Conservation (phyloP, 37 sponge, comb jelly and placozoan genomes). For the Agelas oroides region DNA sequence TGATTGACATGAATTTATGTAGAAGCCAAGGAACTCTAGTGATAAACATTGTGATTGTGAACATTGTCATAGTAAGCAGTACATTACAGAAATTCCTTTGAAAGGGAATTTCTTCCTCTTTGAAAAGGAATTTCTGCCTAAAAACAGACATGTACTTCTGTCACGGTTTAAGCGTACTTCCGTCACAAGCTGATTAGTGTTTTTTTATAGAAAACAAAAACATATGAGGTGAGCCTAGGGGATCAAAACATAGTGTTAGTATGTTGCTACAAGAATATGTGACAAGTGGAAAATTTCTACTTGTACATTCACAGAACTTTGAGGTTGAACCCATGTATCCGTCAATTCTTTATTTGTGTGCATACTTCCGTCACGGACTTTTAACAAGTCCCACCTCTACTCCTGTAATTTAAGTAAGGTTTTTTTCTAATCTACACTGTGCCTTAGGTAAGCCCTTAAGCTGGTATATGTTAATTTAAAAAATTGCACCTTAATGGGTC, state of each 20-base stretch:
- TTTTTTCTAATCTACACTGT: not conserved
- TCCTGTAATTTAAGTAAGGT: slow-evolving; percentile 1
- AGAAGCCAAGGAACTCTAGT: too few relatives aligned
- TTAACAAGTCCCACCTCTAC: not conserved
- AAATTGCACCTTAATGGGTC: not conserved
- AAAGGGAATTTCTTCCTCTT: too few relatives aligned
- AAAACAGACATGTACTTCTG: slow-evolving; percentile 19
- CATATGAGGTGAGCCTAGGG: not conserved
- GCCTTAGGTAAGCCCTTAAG: slow-evolving; percentile 2
- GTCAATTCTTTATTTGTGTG: slow-evolving; percentile 12
- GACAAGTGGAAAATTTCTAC: not conserved
- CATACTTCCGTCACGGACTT: slow-evolving; percentile 18
- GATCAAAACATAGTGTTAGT: slow-evolving; percentile 8
- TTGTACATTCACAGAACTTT: not conserved
- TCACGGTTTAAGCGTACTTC: slow-evolving; percentile 16
- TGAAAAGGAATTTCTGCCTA: not conserved
- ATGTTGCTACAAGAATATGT: not conserved
- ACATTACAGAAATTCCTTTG: too few relatives aligned
- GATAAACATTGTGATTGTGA: too few relatives aligned
- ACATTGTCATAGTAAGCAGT: too few relatives aligned
- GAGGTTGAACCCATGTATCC: slow-evolving; percentile 13
- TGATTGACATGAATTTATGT: too few relatives aligned
- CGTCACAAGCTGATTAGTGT: slow-evolving; percentile 23
- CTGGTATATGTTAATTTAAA: slow-evolving; percentile 1
- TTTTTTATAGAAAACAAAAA: not conserved